Percentiles rank a stretch among this genome's conserved stretches.
phyloP scores from a whole-genome alignment of 2,888 invertebrate genomes.

The Meloe dianella region DNA sequence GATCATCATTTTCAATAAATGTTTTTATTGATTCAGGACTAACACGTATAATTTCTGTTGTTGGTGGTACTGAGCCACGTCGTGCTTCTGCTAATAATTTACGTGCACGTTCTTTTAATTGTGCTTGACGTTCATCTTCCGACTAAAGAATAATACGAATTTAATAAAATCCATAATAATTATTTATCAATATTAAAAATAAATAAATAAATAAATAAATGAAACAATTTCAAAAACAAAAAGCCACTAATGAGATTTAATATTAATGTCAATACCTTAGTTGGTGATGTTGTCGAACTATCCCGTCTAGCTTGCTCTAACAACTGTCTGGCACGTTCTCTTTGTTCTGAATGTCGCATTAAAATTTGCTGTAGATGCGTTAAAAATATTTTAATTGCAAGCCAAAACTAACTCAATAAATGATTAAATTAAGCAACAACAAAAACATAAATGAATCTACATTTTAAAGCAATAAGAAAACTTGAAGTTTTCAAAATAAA shows the following conservation, averaged over 20 bases:
- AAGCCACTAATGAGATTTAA: conserved; percentile 19
- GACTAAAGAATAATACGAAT: conserved; percentile 53
- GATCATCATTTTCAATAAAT: conserved; percentile 46
- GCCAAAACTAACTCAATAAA: conserved; percentile 41
- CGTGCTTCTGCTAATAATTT: conserved; percentile 88
- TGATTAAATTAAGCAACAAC: conserved; percentile 5
- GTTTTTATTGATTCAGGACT: conserved; percentile 51
- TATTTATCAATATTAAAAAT: not conserved
- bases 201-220: not conserved
- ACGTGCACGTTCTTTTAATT: conserved; percentile 86
- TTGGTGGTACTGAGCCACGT: conserved; percentile 60
- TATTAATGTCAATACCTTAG: conserved; percentile 57
- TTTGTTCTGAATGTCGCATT: conserved; percentile 82
- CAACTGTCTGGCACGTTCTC: conserved; percentile 82
- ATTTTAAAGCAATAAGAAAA: not conserved
- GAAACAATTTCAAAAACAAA: conserved; percentile 21
- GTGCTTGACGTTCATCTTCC: conserved; percentile 86
- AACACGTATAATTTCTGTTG: conserved; percentile 54
- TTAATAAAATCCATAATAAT: not conserved
- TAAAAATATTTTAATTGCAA: conserved; percentile 56
- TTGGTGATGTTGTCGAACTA: conserved; percentile 55
- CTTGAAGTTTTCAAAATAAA: not conserved
- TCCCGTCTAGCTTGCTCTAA: conserved; percentile 80
- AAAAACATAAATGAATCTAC: not conserved
- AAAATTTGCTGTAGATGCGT: conserved; percentile 70